These are phyloP conservation scores for Percopsis omiscomaycus DNA, from an alignment of 2,797 vertebrate genomes.

Conservation along the genomic window DNA sequence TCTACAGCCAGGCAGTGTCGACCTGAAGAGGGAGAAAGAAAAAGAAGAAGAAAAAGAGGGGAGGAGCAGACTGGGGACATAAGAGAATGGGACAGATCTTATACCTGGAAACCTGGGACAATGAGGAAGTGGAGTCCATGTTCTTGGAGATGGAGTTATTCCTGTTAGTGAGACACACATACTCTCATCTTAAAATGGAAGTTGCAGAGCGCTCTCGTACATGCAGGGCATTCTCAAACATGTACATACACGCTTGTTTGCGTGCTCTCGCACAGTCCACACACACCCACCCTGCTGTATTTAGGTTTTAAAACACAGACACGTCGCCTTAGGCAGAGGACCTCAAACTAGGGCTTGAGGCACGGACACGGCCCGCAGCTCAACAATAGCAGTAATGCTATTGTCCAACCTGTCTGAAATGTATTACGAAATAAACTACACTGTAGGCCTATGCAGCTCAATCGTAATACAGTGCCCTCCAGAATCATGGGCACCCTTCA, in stretches of 20 bases:
- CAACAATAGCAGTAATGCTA: neutral
- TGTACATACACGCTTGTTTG: conserved; percentile 14
- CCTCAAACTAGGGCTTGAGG: neutral
- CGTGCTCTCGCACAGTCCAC: neutral
- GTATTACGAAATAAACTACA: too few species aligned
- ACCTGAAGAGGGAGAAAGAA: conserved; percentile 28
- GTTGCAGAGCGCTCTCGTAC: conserved; percentile 41
- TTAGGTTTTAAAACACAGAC: neutral
- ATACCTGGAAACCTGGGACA: conserved; percentile 74
- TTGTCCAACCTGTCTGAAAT: too few species aligned
- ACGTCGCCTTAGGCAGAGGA: neutral
- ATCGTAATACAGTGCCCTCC: too few species aligned
- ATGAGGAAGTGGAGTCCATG: conserved; percentile 71
- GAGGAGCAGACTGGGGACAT: conserved; percentile 24
- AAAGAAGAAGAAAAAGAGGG: conserved; percentile 23
- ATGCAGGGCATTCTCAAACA: neutral
- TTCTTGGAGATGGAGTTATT: conserved; percentile 77
- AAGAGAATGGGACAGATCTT: conserved; percentile 51
- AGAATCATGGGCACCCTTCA: too few species aligned
- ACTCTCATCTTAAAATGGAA: conserved; percentile 66
- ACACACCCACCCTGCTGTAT: neutral
- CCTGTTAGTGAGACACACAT: conserved; percentile 81
- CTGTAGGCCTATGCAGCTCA: too few species aligned
- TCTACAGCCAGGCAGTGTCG: conserved; percentile 24
- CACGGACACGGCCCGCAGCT: too few species aligned